phyloP scores from a whole-genome alignment of 2,888 invertebrate genomes.

The Anarsia innoxiella region DNA sequence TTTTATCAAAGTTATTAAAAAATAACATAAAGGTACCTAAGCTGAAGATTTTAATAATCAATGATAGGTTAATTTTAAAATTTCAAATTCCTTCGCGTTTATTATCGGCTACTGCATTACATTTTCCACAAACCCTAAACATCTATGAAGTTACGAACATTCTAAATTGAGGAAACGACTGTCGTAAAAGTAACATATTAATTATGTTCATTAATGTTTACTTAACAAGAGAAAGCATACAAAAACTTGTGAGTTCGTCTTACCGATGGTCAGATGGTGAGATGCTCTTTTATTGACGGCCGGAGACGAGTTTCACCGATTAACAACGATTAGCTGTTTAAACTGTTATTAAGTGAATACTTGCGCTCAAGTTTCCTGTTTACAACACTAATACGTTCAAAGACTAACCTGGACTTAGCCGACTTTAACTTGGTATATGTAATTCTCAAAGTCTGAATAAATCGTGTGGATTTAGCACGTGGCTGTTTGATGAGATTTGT shows the following conservation, averaged over 20 bases:
- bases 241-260: slow-evolving; percentile 2
- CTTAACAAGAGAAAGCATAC: slow-evolving; percentile 14
- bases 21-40: too few relatives aligned
- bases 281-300: slow-evolving; percentile 8
- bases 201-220: slow-evolving; percentile 9
- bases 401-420: not conserved
- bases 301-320: slow-evolving; percentile 16
- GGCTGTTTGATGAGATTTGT: too few relatives aligned
- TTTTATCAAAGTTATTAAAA: too few relatives aligned
- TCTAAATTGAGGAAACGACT: not conserved
- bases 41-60: too few relatives aligned
- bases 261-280: not conserved
- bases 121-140: too few relatives aligned
- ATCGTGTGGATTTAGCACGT: too few relatives aligned
- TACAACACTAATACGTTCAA: not conserved
- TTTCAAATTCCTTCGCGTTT: too few relatives aligned
- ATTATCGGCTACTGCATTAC: too few relatives aligned
- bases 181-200: slow-evolving; percentile 2
- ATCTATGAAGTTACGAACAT: too few relatives aligned
- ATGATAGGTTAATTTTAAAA: too few relatives aligned
- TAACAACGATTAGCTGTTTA: slow-evolving; percentile 13
- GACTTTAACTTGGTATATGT: not conserved
- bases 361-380: slow-evolving; percentile 13
- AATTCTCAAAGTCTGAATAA: too few relatives aligned
- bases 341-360: slow-evolving; percentile 15